Conservation (phyloP, 2,888 invertebrate species). For the Cerastis leucographa region DNA sequence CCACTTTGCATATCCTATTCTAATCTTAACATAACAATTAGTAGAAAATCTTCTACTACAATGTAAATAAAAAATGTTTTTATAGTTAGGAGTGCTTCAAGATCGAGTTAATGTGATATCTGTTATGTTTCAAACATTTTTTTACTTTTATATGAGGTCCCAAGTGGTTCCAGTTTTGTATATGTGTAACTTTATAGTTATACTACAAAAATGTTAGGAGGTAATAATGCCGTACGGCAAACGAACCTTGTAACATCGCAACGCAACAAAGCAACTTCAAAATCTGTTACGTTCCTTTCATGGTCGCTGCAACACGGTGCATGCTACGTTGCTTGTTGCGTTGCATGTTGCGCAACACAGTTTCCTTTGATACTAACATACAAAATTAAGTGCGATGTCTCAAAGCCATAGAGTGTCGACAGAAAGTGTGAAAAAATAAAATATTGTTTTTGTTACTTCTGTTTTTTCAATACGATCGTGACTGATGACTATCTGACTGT, state of each 20-base stretch:
- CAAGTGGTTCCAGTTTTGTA: conserved; percentile 75
- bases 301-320: conserved; percentile 36
- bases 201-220: conserved; percentile 76
- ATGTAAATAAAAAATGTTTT: conserved; percentile 73
- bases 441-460: conserved; percentile 77
- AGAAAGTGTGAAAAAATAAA: conserved; percentile 81
- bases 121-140: conserved; percentile 68
- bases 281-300: not conserved
- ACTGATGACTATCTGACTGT: conserved; percentile 64
- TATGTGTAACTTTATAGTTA: conserved; percentile 73
- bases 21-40: conserved; percentile 66
- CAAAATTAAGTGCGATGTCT: conserved; percentile 88
- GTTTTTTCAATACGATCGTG: conserved; percentile 70
- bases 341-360: conserved; percentile 52
- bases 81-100: conserved; percentile 62
- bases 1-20: conserved; percentile 70
- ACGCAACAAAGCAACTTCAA: conserved; percentile 50
- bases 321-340: conserved; percentile 48
- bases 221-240: conserved; percentile 58
- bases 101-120: conserved; percentile 66
- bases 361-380: conserved; percentile 61
- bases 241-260: conserved; percentile 63
- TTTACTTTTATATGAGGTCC: conserved; percentile 74
- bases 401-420: conserved; percentile 74
- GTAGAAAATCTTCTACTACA: conserved; percentile 60